Evolutionary conservation across 2,113 vertebrate species (phyloP).

Genomic region (Heterochromis multidens): DNA sequence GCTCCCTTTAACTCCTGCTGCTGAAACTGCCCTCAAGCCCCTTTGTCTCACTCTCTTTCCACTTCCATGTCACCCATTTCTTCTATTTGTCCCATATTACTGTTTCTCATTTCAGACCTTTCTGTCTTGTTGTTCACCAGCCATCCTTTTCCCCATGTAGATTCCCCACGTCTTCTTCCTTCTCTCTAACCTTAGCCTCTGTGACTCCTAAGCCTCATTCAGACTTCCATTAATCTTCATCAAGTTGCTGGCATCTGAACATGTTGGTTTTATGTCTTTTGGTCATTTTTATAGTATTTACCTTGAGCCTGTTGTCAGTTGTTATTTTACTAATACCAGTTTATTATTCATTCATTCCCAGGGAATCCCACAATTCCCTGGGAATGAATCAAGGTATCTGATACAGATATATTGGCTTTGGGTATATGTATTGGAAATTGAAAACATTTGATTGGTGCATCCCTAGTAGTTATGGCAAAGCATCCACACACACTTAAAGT

Average conservation of each 20-base stretch:
- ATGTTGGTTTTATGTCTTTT: background rate
- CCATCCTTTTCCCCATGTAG: background rate
- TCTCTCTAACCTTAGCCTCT: background rate
- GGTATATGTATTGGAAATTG: no score
- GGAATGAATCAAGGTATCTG: background rate
- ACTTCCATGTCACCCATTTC: slow-evolving; percentile 9
- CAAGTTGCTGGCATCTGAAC: background rate
- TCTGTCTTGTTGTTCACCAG: background rate
- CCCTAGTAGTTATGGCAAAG: no score
- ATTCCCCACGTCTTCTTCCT: background rate
- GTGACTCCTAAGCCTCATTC: background rate
- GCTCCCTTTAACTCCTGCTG: slow-evolving; percentile 36
- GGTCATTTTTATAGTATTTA: background rate
- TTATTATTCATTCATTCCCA: background rate
- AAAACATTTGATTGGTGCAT: no score
- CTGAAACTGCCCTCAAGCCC: slow-evolving; percentile 37
- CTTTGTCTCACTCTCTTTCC: slow-evolving; percentile 15
- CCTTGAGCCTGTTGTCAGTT: background rate
- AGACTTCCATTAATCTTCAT: background rate
- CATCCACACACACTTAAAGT: no score
- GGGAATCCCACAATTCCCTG: no score
- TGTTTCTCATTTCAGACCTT: background rate
- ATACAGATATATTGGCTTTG: no score
- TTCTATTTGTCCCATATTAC: background rate
- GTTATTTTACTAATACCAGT: background rate